Conservation (phyloP, 2,797 vertebrate genomes). For the Knipowitschia caucasica region DNA sequence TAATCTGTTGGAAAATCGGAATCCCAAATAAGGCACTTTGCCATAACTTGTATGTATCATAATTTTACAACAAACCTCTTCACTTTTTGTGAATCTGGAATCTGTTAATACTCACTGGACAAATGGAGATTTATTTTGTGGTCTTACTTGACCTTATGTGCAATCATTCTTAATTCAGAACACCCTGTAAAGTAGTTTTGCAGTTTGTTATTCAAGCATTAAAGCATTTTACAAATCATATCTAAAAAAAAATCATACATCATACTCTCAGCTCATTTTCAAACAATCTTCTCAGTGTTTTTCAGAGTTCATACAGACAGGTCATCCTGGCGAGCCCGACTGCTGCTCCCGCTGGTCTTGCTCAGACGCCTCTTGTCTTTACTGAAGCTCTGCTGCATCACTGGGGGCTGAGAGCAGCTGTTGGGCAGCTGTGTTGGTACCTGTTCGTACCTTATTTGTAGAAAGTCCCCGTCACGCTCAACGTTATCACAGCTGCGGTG, state of each 20-base stretch:
- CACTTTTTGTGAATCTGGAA: background rate
- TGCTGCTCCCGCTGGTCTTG: constrained; percentile 86
- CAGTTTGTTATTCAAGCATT: constrained; percentile 40
- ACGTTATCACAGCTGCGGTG: constrained; percentile 70
- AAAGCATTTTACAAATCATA: constrained; percentile 4
- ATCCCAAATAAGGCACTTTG: background rate
- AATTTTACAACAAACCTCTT: background rate
- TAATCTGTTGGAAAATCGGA: no score
- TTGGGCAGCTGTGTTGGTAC: constrained; percentile 58
- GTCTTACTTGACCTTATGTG: constrained; percentile 35
- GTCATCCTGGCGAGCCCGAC: constrained; percentile 86
- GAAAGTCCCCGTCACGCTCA: constrained; percentile 75
- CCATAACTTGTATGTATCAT: background rate
- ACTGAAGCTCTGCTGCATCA: constrained; percentile 66
- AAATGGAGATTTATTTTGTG: no score
- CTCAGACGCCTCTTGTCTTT: constrained; percentile 86
- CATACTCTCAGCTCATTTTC: background rate
- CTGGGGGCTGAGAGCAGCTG: constrained; percentile 55
- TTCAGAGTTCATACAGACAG: constrained; percentile 79
- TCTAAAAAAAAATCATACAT: constrained; percentile 16
- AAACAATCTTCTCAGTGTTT: background rate
- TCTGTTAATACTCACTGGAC: no score
- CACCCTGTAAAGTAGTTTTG: constrained; percentile 48
- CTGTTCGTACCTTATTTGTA: constrained; percentile 79
- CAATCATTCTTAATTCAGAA: constrained; percentile 46